Conservation (phyloP, 2,113 vertebrate genomes). For the Xenopus tropicalis region DNA sequence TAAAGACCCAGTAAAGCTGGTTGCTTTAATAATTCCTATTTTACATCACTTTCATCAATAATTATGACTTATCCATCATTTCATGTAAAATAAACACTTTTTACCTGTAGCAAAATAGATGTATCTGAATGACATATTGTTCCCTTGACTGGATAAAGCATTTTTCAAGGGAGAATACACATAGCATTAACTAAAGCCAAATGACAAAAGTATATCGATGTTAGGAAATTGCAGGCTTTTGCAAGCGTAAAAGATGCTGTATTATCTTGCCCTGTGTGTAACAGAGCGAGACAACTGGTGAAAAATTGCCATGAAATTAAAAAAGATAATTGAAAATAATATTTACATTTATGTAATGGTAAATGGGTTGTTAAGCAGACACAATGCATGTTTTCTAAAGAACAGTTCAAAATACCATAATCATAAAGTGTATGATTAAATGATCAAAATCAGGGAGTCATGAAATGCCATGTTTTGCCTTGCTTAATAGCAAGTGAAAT, state of each 20-base stretch:
- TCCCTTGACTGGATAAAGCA: slow-evolving; percentile 17
- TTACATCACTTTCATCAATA: too few species aligned
- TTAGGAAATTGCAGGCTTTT: slow-evolving; percentile 23
- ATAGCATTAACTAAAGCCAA: slow-evolving; percentile 16
- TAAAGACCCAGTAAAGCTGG: too few species aligned
- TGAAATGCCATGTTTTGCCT: too few species aligned
- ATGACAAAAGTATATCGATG: slow-evolving; percentile 24
- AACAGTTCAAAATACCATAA: too few species aligned
- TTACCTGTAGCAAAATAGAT: slow-evolving; percentile 23
- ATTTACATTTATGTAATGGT: slow-evolving; percentile 14
- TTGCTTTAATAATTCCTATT: too few species aligned
- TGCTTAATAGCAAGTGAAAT: too few species aligned
- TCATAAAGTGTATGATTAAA: too few species aligned
- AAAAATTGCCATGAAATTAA: slow-evolving; percentile 6
- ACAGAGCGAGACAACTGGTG: not conserved
- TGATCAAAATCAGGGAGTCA: too few species aligned
- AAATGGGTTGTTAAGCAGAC: not conserved
- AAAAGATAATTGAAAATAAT: slow-evolving; percentile 27
- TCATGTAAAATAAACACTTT: too few species aligned
- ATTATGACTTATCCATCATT: too few species aligned
- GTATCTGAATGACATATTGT: slow-evolving; percentile 27
- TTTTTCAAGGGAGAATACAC: slow-evolving; percentile 23
- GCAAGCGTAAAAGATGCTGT: slow-evolving; percentile 9
- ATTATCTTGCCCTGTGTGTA: slow-evolving; percentile 11
- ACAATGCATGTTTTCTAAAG: not conserved